Evolutionary conservation across 2,888 invertebrate species (phyloP).

Genomic region (Pilophorus perplexus): DNA sequence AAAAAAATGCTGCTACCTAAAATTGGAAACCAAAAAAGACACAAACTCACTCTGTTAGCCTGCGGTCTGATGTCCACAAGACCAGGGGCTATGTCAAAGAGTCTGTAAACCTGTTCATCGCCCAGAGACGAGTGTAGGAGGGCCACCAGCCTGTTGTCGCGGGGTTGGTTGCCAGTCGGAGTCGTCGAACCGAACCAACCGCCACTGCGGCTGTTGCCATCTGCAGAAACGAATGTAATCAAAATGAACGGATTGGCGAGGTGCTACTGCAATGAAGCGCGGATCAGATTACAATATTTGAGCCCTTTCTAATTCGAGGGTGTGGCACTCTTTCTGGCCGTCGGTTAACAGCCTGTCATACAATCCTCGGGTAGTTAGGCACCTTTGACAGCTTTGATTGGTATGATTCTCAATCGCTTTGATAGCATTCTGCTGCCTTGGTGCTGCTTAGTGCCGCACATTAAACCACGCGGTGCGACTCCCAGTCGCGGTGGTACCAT

Average conservation of each 20-base stretch:
- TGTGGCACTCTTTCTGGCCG: no score
- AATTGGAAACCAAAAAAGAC: not conserved
- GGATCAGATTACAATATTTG: no score
- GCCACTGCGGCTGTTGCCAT: constrained; percentile 4
- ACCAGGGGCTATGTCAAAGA: constrained; percentile 85
- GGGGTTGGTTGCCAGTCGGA: constrained; percentile 12
- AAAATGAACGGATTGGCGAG: not conserved
- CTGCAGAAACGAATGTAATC: not conserved
- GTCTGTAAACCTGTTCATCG: constrained; percentile 73
- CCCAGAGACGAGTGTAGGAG: constrained; percentile 66
- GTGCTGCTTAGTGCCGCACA: no score
- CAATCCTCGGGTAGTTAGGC: no score
- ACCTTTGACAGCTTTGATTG: no score
- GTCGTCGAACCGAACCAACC: constrained; percentile 9
- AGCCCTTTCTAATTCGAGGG: no score
- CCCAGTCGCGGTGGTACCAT: no score
- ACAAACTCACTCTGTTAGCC: constrained; percentile 39
- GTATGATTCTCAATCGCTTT: no score
- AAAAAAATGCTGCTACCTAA: not conserved
- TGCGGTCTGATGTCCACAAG: constrained; percentile 55
- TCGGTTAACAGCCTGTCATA: no score
- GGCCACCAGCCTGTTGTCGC: constrained; percentile 64
- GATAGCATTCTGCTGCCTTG: no score
- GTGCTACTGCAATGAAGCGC: not conserved
- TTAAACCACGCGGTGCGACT: no score